These are phyloP conservation scores for Darevskia mixta DNA, from an alignment of 2,797 vertebrate species.

Conservation along the genomic window DNA sequence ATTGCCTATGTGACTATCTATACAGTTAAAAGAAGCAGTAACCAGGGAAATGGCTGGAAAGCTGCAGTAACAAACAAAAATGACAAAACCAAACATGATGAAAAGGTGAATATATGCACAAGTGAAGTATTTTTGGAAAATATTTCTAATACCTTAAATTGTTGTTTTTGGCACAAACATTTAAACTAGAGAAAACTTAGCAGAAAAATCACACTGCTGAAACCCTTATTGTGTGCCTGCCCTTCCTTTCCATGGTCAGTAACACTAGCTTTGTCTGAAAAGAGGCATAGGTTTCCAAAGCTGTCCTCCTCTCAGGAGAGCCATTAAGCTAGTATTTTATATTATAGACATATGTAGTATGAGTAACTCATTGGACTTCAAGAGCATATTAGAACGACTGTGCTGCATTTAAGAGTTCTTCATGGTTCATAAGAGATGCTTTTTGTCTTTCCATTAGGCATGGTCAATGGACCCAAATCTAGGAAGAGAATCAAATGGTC, in stretches of 20 bases:
- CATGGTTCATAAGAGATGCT: constrained; percentile 17
- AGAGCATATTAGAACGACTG: background rate
- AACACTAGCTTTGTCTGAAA: background rate
- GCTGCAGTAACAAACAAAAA: background rate
- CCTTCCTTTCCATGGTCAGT: background rate
- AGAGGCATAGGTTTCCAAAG: background rate
- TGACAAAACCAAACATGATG: background rate
- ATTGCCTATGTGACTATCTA: background rate
- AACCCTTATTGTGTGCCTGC: background rate
- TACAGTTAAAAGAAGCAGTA: background rate
- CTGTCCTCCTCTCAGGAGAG: constrained; percentile 5
- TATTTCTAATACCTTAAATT: constrained; percentile 3
- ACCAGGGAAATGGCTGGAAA: background rate
- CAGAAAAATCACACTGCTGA: background rate
- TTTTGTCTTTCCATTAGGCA: constrained; percentile 11
- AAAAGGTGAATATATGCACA: background rate
- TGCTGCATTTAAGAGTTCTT: constrained; percentile 25
- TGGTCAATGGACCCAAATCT: constrained; percentile 14
- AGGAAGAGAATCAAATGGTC: constrained; percentile 31
- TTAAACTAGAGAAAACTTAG: background rate
- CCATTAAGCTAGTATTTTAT: constrained; percentile 12
- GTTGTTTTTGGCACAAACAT: background rate
- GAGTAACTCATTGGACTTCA: constrained; percentile 7
- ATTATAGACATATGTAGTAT: constrained; percentile 25
- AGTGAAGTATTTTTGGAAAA: background rate